Evolutionary conservation across 2,797 vertebrate species (phyloP), one percentile per base, ranked within the genome.

Genomic region (Hippoglossus hippoglossus): DNA sequence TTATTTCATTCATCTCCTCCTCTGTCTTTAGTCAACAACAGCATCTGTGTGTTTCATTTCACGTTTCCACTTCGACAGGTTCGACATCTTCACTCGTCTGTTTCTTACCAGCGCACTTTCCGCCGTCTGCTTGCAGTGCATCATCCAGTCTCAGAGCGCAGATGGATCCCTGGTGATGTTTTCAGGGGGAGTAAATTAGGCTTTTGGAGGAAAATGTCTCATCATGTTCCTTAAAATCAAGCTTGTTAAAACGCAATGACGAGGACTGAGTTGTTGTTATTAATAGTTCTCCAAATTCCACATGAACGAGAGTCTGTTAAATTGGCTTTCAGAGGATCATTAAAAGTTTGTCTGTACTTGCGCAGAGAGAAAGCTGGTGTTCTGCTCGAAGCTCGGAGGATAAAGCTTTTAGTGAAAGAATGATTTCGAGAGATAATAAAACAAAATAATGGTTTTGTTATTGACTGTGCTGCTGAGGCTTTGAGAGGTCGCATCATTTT

Each of bases 21-120:
- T 63, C 18, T 31, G 3, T 71, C 34, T 52, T 63, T 57, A 19
- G 52, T 60, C 50, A 44, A 44, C 21, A 3, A 41, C 5, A 5
- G 22, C 58, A 25, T 41, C 60, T 59, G 59, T 12, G 56, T 12
- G 41, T 34, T 61, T 44, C 2, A 47, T 69, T 63, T 57, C 19
- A 56, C 13, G 66, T 63, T 71, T 53, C n/a, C 54, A 0, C 31
- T 57, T 24, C 64, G 66, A 68, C 52, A 52, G 22, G 19, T 26
- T 0, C 25, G 59, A 39, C 73, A 61, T 69, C 44, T 52, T 66
- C 64, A 61, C 84, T 82, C 63, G 16, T 69, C 13, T 73, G 54
- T 24, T 53, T 47, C 24, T 24, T 24, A 24, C 24, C 24, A 2
- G 2, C 22, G 22, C 22, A 22, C 1, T 46, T 36, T 16, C 74